A percentile compares a stretch with the other conserved stretches of the same genome.
Evolutionary conservation across 2,888 invertebrate genomes (phyloP).

Genomic region (Pseudolycoriella hygida): DNA sequence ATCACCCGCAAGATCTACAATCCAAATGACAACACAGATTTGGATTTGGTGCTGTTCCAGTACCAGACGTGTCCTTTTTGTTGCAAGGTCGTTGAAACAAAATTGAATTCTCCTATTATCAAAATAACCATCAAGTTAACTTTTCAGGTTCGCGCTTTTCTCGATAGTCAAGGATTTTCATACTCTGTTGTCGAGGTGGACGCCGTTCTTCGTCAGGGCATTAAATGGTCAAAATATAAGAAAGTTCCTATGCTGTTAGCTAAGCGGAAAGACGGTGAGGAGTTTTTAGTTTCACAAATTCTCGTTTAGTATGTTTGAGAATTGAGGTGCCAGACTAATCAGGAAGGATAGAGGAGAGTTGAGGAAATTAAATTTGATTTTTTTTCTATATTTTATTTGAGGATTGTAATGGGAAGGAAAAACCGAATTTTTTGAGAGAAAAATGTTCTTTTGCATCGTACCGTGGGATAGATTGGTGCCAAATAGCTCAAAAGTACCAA

Average conservation of each 20-base stretch:
- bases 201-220: conserved; percentile 77
- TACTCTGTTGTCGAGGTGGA: conserved; percentile 96
- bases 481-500: too few species aligned
- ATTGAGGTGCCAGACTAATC: too few species aligned
- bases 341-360: too few species aligned
- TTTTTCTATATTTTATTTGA: too few species aligned
- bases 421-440: too few species aligned
- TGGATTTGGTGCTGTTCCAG: conserved; percentile 81
- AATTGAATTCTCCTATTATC: neutral
- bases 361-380: too few species aligned
- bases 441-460: too few species aligned
- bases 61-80: conserved; percentile 97
- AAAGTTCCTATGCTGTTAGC: conserved; percentile 87
- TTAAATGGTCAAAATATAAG: conserved; percentile 84
- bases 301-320: too few species aligned
- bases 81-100: conserved; percentile 51
- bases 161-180: conserved; percentile 83
- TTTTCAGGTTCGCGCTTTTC: conserved; percentile 44
- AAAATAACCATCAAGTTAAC: neutral
- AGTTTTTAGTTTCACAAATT: too few species aligned
- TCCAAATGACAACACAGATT: conserved; percentile 42
- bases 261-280: conserved; percentile 50
- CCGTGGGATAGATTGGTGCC: too few species aligned
- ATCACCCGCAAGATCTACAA: conserved; percentile 44
- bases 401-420: too few species aligned